Base-by-base conservation (phyloP, 2,113 vertebrate species). In the Smithornis capensis region DNA sequence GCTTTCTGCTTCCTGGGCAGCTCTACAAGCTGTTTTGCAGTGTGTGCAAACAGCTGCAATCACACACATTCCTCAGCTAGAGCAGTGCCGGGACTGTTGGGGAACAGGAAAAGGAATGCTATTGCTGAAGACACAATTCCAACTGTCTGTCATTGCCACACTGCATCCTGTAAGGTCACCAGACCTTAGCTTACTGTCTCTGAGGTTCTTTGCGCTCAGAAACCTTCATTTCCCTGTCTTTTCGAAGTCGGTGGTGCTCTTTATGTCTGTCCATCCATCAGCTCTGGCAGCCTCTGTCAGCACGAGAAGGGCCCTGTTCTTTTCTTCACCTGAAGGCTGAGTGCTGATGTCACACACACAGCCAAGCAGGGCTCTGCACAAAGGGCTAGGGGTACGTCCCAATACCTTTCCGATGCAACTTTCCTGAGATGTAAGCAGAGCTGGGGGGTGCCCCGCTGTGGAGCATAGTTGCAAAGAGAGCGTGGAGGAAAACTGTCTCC, bases 101-200 rank as follows among this genome's bases (percentile, higher is more conserved):
- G 38, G 63, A 87, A 2, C 35, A 47, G 35, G 8, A 35, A 11
- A 38, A 70, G 5, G 21, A 92, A 59, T 4, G 31, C 33, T 42
- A 2, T 3, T 27, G 40, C 55, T 76, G 78, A 47, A 49, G 44
- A 49, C 16, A 55, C 14, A 6, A 21, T 6, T 44, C 24, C 3
- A 1, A 22, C 14, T 0, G 0, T 24, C 44, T 37, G 22, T 31
- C 56, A n/a, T 22, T 68, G 62, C 44, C 75, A 40, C 1, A 1
- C 47, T 49, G 42, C 0, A 0, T 19, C 59, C 29, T 8, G 0
- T 16, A 23, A 78, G 60, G 47, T 59, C 10, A 1, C 47, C 27
- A n/a, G 24, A 28, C 21, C 29, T 49, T 64, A 83, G 49, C 67
- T 68, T 19, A 4, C 24, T 57, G 65, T 3, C 69, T 53, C 52